phyloP scores from a whole-genome alignment of 2,888 invertebrate species.

The Conistra vaccinii region DNA sequence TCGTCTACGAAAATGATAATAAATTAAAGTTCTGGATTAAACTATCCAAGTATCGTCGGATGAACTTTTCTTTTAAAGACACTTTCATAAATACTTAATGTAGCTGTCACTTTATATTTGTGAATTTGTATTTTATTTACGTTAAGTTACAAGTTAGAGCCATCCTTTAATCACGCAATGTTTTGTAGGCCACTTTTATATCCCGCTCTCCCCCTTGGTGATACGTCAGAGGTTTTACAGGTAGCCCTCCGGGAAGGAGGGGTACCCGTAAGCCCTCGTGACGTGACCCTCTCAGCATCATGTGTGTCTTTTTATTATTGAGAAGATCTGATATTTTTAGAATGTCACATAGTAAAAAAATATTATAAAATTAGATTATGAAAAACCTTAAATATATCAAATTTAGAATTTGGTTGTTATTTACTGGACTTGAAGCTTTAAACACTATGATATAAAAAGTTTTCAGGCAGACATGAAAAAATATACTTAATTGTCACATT shows the following conservation, averaged over 20 bases:
- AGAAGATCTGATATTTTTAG: not conserved
- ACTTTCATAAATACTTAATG: slow-evolving; percentile 7
- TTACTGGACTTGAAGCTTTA: not conserved
- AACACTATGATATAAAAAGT: not conserved
- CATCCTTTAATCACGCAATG: not conserved
- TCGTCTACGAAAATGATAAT: slow-evolving; percentile 32
- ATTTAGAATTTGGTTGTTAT: not conserved
- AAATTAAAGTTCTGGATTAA: slow-evolving; percentile 42
- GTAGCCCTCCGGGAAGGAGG: no score
- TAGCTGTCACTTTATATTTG: slow-evolving; percentile 8
- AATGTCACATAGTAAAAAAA: not conserved
- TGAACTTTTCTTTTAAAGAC: slow-evolving; percentile 30
- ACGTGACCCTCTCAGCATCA: not conserved
- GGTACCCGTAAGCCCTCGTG: no score
- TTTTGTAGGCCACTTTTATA: not conserved
- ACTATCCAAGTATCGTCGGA: slow-evolving; percentile 24
- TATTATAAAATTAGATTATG: not conserved
- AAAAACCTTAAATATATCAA: not conserved
- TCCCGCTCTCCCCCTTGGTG: not conserved
- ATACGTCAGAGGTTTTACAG: not conserved
- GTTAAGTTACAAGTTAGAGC: not conserved
- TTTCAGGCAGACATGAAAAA: not conserved
- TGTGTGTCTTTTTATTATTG: not conserved
- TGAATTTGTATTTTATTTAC: slow-evolving; percentile 21
- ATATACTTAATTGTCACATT: no score